These are phyloP conservation scores for Lagorchestes hirsutus DNA, from an alignment of 2,797 vertebrate species.

Conservation along the genomic window DNA sequence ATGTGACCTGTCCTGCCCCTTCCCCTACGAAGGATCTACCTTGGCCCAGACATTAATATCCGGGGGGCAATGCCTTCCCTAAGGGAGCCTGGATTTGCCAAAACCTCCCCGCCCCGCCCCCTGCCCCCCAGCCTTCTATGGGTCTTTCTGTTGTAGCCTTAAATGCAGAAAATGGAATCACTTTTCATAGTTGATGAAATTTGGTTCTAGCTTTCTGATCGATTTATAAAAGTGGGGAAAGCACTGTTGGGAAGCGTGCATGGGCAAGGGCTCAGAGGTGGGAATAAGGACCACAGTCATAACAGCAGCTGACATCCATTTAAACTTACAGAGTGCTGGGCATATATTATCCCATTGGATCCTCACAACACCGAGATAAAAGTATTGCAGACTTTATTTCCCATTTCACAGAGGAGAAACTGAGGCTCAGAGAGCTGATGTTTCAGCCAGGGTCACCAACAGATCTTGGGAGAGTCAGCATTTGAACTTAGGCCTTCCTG, in stretches of 20 bases:
- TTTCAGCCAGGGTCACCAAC: too few species aligned
- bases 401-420: background rate
- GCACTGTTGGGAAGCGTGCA: accelerated
- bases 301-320: background rate
- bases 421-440: too few species aligned
- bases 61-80: background rate
- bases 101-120: background rate
- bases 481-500: too few species aligned
- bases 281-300: background rate
- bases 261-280: background rate
- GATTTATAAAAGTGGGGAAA: background rate
- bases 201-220: too few species aligned
- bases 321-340: background rate
- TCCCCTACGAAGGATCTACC: too few species aligned
- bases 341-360: too few species aligned
- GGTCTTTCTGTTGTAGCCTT: background rate
- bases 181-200: background rate
- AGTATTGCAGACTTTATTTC: background rate
- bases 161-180: background rate
- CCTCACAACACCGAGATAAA: too few species aligned
- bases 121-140: background rate
- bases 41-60: background rate
- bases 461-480: too few species aligned
- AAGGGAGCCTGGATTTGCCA: background rate
- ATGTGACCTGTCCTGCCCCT: too few species aligned